phyloP scores from a whole-genome alignment of 1,140 invertebrate species.

The Hypsibius dujardini region DNA sequence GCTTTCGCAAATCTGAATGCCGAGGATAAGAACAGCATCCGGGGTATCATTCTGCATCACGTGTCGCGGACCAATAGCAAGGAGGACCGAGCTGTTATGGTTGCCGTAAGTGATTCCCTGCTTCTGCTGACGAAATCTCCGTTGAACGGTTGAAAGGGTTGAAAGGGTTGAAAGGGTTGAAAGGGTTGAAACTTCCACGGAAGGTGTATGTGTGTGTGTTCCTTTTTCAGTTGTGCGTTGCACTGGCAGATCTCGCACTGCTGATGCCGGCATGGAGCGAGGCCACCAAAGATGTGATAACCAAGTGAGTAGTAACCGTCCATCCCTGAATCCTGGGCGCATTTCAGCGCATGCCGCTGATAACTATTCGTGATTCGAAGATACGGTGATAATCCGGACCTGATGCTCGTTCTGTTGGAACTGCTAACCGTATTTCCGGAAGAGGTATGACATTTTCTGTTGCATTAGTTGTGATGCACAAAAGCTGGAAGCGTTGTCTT shows the following conservation, averaged over 20 bases:
- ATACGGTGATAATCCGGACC: neutral
- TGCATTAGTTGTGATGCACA: neutral
- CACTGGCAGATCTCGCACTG: slow-evolving; percentile 1
- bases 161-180: too few species aligned
- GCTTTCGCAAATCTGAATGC: neutral
- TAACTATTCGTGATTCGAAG: neutral
- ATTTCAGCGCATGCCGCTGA: neutral
- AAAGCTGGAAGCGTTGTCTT: neutral
- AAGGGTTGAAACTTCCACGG: too few species aligned
- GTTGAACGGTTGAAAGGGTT: too few species aligned
- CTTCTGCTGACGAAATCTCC: neutral
- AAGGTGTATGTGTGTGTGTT: neutral
- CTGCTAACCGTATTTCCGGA: neutral
- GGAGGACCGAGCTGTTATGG: slow-evolving; percentile 10
- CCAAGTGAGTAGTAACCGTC: too few species aligned
- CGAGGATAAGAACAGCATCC: neutral
- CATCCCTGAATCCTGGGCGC: too few species aligned
- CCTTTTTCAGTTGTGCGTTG: neutral
- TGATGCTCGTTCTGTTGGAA: neutral
- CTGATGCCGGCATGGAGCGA: neutral
- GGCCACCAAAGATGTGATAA: slow-evolving; percentile 1
- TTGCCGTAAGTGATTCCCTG: neutral
- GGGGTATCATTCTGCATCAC: neutral
- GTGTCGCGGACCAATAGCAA: neutral
- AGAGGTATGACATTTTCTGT: neutral